Evolutionary conservation across 2,113 vertebrate genomes (phyloP).

Genomic region (Tonatia bakeri): DNA sequence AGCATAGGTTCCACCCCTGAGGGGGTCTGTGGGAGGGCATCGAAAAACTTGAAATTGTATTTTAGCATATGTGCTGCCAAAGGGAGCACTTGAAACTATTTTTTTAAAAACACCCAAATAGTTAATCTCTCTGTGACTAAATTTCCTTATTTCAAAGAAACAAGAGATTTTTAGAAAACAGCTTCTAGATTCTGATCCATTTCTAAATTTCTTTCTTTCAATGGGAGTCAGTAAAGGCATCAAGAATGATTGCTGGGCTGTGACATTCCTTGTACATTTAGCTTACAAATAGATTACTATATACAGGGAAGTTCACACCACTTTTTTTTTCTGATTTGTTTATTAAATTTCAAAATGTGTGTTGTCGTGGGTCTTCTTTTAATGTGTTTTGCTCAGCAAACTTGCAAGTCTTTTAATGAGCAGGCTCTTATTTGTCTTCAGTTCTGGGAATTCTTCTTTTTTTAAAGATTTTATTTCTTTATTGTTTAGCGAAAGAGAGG

Average conservation of each 20-base stretch:
- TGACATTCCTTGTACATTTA: background rate
- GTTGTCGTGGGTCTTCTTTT: background rate
- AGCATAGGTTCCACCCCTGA: background rate
- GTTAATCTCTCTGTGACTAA: background rate
- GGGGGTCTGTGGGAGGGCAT: background rate
- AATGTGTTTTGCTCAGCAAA: background rate
- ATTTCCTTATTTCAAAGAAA: background rate
- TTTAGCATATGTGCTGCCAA: background rate
- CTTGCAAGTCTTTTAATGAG: background rate
- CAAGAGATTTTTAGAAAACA: background rate
- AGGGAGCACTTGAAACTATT: background rate
- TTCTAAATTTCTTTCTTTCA: background rate
- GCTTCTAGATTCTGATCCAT: background rate
- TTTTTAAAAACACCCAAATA: background rate
- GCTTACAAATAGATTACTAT: background rate
- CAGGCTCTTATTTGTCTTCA: background rate
- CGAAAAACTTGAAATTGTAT: background rate
- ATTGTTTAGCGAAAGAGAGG: too few relatives aligned
- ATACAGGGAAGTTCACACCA: background rate
- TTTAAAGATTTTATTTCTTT: too few relatives aligned
- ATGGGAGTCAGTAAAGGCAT: background rate
- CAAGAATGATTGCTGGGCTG: background rate
- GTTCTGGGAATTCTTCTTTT: background rate
- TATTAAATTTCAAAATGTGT: background rate
- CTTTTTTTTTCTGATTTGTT: background rate